Evolutionary conservation across 1,140 invertebrate genomes (phyloP), one percentile per base, ranked within the genome.

Genomic region (Hycleus phaleratus): DNA sequence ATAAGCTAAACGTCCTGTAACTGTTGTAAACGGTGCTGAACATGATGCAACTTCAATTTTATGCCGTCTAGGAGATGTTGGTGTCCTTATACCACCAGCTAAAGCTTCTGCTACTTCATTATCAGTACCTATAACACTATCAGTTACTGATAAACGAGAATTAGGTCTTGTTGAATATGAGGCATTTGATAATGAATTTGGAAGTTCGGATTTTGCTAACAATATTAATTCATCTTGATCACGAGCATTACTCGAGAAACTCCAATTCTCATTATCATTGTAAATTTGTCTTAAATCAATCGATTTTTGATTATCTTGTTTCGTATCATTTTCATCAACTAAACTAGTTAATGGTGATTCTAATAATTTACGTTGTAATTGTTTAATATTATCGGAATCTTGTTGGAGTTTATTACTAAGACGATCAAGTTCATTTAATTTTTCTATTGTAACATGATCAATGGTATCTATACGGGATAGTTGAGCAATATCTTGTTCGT

Each of bases 401-500:
- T 87, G 85, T 64, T 87, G 83, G 63, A 89, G 78, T 76, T 88
- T 87, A 54, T 76, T 82, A 66, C 85, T 86, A 60, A 88, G 68
- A 68, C 83, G 80, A 78, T 88, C 86, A 70, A 88, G 78, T 76
- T 88, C 85, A 65, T 87, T 83, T 70, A 89, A 78, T 76, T 88
- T 88, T 70, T 86, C 84, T 65, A 88, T 79, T 43, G 85, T 82
- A 26, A 85, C 82, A 74, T 87, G 83, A 74, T 89, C 86, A 65
- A 90, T 82, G 49, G 83, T 81, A 74, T 82, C 87, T 70, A 89
- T 79, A 67, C 82, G 80, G 52, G 83, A 83, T 45, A 88, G 75
- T 75, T 90, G 84, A 52, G 85, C 85, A 49, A 90, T 74, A 71
- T 90, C 87, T 71, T 87, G 82, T 70, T 90, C 87, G 69, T 83